A percentile compares a stretch with the other conserved stretches of the same genome.
phyloP scores from a whole-genome alignment of 2,888 invertebrate species.

The Unio pictorum region DNA sequence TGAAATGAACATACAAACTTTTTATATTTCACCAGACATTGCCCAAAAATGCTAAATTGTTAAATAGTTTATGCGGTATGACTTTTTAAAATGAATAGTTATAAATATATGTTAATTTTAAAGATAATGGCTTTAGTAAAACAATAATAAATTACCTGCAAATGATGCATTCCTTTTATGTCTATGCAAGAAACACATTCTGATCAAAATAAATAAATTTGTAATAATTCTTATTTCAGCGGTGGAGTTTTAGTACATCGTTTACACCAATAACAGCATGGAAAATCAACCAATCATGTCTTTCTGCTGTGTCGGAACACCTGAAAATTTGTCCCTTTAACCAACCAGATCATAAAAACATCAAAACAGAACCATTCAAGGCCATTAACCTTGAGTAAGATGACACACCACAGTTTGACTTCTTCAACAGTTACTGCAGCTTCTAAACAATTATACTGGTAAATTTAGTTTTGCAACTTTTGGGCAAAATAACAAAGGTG shows the following conservation, averaged over 20 bases:
- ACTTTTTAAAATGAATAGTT: not conserved
- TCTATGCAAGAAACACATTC: constrained; percentile 1
- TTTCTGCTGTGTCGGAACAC: constrained; percentile 68
- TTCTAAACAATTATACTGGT: too few species aligned
- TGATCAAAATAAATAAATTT: not conserved
- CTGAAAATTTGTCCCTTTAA: constrained; percentile 71
- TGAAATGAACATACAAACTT: too few species aligned
- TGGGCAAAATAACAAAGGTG: too few species aligned
- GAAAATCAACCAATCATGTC: constrained; percentile 66
- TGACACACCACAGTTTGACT: too few species aligned
- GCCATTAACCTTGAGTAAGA: not conserved
- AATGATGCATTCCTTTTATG: too few species aligned
- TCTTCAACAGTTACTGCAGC: too few species aligned
- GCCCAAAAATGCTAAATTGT: too few species aligned
- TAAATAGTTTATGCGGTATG: too few species aligned
- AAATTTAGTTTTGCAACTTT: too few species aligned
- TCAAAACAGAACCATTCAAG: constrained; percentile 34
- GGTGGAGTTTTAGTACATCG: constrained; percentile 72
- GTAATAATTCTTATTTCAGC: constrained; percentile 45
- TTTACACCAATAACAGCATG: constrained; percentile 71
- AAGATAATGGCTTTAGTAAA: not conserved
- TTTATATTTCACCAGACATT: too few species aligned
- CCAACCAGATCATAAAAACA: constrained; percentile 42
- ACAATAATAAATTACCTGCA: too few species aligned
- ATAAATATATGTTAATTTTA: not conserved